Conservation (phyloP, 2,113 vertebrate species). For the Sylvietta virens region DNA sequence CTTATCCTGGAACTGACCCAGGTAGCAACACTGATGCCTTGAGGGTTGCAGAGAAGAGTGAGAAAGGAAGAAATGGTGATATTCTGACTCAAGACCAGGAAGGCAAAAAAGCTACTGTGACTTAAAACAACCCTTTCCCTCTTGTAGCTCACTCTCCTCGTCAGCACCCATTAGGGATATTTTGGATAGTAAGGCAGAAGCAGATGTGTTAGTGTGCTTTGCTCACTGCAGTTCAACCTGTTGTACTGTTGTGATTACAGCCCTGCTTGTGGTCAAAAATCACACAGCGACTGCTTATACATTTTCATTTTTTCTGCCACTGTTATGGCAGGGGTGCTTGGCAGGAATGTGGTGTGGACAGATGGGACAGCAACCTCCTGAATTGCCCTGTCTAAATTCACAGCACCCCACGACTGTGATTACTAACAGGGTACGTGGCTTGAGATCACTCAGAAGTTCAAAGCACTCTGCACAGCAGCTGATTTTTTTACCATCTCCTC, state of each 20-base stretch:
- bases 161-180: background rate
- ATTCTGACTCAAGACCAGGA: background rate
- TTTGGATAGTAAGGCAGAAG: background rate
- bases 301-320: background rate
- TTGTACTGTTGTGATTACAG: background rate
- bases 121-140: background rate
- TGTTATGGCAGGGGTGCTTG: background rate
- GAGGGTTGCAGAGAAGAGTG: background rate
- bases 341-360: background rate
- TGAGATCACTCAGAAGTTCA: background rate
- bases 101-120: background rate
- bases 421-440: background rate
- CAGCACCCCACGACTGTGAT: background rate
- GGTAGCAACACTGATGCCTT: background rate
- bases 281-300: background rate
- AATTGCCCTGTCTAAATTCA: background rate
- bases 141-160: background rate
- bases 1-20: fast-evolving
- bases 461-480: background rate
- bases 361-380: background rate
- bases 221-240: background rate
- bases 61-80: background rate
- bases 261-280: background rate
- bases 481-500: background rate
- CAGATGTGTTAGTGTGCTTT: background rate